These are phyloP conservation scores for Adineta ricciae DNA, from an alignment of 2,888 invertebrate species.

Conservation along the genomic window DNA sequence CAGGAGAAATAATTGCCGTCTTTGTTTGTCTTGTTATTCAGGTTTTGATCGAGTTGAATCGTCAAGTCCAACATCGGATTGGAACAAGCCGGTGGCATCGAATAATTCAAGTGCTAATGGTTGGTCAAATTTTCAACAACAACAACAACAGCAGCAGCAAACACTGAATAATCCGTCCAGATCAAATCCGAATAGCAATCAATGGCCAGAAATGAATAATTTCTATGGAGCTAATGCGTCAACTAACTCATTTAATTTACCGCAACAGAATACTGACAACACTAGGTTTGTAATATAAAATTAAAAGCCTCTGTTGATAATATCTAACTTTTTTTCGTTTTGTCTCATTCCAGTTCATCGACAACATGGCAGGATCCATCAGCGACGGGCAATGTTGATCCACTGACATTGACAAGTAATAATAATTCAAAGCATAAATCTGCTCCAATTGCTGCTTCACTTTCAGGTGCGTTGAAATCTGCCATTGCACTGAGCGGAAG, in stretches of 20 bases:
- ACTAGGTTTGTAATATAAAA: neutral
- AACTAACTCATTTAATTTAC: neutral
- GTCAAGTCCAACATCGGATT: neutral
- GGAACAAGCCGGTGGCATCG: neutral
- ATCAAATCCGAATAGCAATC: conserved; percentile 1
- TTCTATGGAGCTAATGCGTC: neutral
- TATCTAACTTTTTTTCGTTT: too few species aligned
- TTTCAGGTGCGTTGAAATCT: neutral
- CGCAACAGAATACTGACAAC: neutral
- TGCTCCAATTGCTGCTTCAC: neutral
- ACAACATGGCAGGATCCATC: conserved; percentile 1
- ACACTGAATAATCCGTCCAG: neutral
- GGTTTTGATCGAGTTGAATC: neutral
- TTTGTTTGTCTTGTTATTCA: neutral
- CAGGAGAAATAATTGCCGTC: neutral
- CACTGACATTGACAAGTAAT: neutral
- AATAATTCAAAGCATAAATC: neutral
- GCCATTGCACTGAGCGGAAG: neutral
- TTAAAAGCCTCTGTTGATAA: too few species aligned
- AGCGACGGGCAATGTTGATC: neutral
- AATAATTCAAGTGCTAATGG: neutral
- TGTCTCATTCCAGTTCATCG: neutral
- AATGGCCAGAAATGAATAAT: conserved; percentile 17
- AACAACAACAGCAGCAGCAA: neutral
- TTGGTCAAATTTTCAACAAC: neutral